Base-by-base conservation (phyloP, 1,140 invertebrate species). In the Cyphomyrmex costatus region DNA sequence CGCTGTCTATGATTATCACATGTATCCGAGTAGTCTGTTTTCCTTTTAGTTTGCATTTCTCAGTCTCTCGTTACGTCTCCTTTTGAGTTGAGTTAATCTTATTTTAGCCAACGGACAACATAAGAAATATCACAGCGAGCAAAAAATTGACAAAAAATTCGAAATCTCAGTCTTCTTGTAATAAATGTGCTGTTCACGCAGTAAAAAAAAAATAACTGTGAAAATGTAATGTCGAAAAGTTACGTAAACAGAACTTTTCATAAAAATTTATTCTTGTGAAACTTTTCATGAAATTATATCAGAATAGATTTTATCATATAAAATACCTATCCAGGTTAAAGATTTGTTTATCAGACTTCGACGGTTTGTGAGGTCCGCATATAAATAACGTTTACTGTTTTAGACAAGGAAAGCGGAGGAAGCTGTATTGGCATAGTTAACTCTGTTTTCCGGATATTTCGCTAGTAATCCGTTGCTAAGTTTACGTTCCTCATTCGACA, bases 1-100 rank as follows among this genome's bases (percentile, higher is more conserved):
- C 79, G 79, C 79, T 42, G 68, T 60, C 79, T 83, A 83, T 74
- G 79, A 83, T 83, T 83, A 83, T 82, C 79, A 73, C 33, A 3
- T 58, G 66, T 73, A 58, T 83, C 36, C 68, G 42, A 70, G 68
- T 27, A 24, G 66, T 58, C 21, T 82, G 51, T 58, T 82, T 73
- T 73, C 36, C 36, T 51, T 73, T 82, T 58, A 42, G 66, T 60
- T 74, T 46, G 36, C 42, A 24, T 83, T 46, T 60, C 79, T 70
- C 19, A 49, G 36, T 73, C 60, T 74, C 79, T 83, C 68, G 36
- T 83, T 49, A 56, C 53, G 36, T 60, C n/a, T n/a, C 53, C 53
- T 30, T 61, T 60, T 21, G 21, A 27, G 19, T 14, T 19, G 30
- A 30, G 36, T 30, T 46, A 46, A 60, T 60, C 36, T 83, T 60